Base-by-base conservation (phyloP, 92 coral and sea anemone genomes). In the Epizoanthus rinbou region DNA sequence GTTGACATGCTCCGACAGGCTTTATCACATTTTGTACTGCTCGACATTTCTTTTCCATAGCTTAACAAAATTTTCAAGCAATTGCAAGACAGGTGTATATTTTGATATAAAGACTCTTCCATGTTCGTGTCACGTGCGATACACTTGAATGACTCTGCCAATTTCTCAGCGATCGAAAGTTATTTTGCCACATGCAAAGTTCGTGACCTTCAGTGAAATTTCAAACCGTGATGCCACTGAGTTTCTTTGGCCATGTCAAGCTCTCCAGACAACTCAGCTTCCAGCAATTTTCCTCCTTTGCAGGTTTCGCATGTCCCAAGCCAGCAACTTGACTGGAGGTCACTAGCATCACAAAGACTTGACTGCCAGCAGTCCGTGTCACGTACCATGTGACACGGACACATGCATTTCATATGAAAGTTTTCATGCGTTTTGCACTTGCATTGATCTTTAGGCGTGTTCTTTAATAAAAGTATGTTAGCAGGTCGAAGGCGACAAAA, bases 341-440 rank as follows among this genome's bases (percentile, higher is more conserved):
- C 60, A 33, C 82, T 65, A 11, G 84, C 43, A 39, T 78, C 85
- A 58, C 85, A 85, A 33, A 85, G 67, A 64, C 60, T 69, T 57
- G 80, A 75, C 50, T 86, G 74, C 82, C 82, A 76, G 68, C 47
- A 31, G 82, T 56, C 82, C 43, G 58, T 50, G 23, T 73, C 39
- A 41, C 52, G 39, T n/a, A 75, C 43, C 33, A 13, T 75, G 47
- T 52, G 35, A 41, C 78, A 73, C 18, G 78, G 85, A 31, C 70
- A 57, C 57, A 68, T 85, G 62, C 65, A 62, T 81, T 85, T 85
- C 63, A 85, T 25, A 60, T 71, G 25, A 25, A 85, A 79, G 57
- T 85, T 85, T 43, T 85, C 88, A 73, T 85, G 88, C 6, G 60
- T 85, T 52, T 85, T 78, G 88, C 88, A 85, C 70, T 85, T 85